Evolutionary conservation across 2,888 invertebrate species (phyloP), one percentile per base, ranked within the genome.

Genomic region (Nephrocerus scutellatus): DNA sequence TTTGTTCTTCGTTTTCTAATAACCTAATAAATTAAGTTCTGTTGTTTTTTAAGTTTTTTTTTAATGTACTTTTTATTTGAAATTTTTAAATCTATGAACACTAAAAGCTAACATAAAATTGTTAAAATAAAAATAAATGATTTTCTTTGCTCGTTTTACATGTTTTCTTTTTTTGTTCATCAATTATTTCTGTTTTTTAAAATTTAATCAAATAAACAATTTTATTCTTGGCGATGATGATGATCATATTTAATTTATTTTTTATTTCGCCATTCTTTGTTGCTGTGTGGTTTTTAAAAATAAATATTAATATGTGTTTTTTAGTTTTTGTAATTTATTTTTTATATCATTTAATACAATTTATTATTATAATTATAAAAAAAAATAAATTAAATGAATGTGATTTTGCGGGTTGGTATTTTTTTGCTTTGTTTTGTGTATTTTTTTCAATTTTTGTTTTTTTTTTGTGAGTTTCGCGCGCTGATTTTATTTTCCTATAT

Each of bases 21-120:
- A 8, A 22, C 7, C 10, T 22, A 7, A 22, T 8, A 7, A 22
- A 10, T 8, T 43, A 40, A 35, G 29, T 40, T 34, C 40, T 46
- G 40, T 46, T 39, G 21, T 18, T 43, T 43, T 36, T 43, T 46
- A 46, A 44, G 39, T 36, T 46, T 46, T 44, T 39, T 35, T 46
- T 44, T 41, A 46, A 44, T 36, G 44, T 44, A 38, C 43, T 46
- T 22, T 21, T 41, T 40, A 32, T 35, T 41, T 42, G 31, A 40
- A 40, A 40, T 46, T 41, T 33, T 44, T 46, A 46, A 46, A 44
- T 46, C 46, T 46, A 46, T 46, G 46, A 46, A 46, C 46, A 46
- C 46, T 46, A 46, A 46, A 46, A 46, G 46, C 46, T 46, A 46
- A 46, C 44, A 46, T 44, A 46, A 44, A 46, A 46, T 38, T 44